phyloP scores from a whole-genome alignment of 2,888 invertebrate species.

The Falcaria lacertinaria region DNA sequence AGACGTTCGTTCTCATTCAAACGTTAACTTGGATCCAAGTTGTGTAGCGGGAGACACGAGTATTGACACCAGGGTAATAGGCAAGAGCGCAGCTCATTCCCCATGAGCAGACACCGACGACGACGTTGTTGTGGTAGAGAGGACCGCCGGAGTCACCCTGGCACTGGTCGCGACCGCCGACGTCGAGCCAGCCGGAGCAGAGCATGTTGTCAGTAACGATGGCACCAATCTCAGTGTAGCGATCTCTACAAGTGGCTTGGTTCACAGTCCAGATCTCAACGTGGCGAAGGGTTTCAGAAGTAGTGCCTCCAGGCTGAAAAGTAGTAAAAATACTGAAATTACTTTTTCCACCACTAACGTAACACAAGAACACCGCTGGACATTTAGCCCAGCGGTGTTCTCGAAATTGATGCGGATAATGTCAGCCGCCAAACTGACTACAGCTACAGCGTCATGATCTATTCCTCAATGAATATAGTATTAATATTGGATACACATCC shows the following conservation, averaged over 20 bases:
- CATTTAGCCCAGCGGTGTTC: no score
- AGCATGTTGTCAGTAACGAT: slow-evolving; percentile 35
- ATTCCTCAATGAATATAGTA: no score
- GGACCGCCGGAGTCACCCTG: slow-evolving; percentile 41
- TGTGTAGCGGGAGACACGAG: slow-evolving; percentile 30
- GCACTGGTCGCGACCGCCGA: slow-evolving; percentile 41
- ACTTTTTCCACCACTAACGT: no score
- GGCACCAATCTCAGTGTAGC: slow-evolving; percentile 19
- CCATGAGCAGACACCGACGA: slow-evolving; percentile 39
- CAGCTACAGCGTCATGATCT: no score
- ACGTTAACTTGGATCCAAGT: slow-evolving; percentile 25
- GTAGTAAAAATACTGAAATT: no score
- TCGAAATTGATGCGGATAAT: no score
- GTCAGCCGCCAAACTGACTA: no score
- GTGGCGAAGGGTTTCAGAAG: slow-evolving; percentile 33
- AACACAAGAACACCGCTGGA: no score
- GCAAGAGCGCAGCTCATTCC: slow-evolving; percentile 27
- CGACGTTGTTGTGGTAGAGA: slow-evolving; percentile 29
- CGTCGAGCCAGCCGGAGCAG: slow-evolving; percentile 39
- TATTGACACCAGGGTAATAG: slow-evolving; percentile 33
- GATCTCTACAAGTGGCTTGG: slow-evolving; percentile 27
- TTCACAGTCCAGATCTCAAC: slow-evolving; percentile 37
- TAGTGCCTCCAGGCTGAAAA: slow-evolving; percentile 22
- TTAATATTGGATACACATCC: background rate
- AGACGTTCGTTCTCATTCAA: slow-evolving; percentile 13